These are phyloP conservation scores for Escarpia spicata DNA, from an alignment of 2,888 invertebrate genomes.

Conservation along the genomic window DNA sequence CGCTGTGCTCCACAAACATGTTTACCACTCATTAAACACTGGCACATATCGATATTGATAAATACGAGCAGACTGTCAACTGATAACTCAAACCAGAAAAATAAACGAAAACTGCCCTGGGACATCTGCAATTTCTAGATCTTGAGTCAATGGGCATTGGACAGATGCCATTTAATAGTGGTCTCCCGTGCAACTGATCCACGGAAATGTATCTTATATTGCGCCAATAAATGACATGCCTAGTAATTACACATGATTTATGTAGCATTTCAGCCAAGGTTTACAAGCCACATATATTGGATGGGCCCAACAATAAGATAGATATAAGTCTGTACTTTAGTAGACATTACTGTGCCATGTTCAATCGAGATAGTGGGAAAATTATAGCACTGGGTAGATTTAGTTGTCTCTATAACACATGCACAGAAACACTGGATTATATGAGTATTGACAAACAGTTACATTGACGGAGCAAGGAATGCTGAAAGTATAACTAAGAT, in stretches of 20 bases:
- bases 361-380: neutral
- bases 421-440: neutral
- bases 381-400: neutral
- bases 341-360: neutral
- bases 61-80: no score
- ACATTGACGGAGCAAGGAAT: neutral
- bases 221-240: neutral
- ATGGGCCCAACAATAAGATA: neutral
- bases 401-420: neutral
- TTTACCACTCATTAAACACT: no score
- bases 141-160: neutral
- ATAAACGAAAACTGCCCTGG: no score
- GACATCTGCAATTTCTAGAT: neutral
- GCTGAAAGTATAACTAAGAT: neutral
- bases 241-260: neutral
- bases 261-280: neutral
- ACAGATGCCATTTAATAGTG: neutral
- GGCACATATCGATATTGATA: no score
- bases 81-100: no score
- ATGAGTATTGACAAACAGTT: neutral
- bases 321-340: neutral
- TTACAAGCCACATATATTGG: neutral
- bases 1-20: no score
- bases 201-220: neutral
- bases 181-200: neutral